These are phyloP conservation scores for Trichogramma evanescens DNA, from an alignment of 2,888 invertebrate species.

Conservation along the genomic window DNA sequence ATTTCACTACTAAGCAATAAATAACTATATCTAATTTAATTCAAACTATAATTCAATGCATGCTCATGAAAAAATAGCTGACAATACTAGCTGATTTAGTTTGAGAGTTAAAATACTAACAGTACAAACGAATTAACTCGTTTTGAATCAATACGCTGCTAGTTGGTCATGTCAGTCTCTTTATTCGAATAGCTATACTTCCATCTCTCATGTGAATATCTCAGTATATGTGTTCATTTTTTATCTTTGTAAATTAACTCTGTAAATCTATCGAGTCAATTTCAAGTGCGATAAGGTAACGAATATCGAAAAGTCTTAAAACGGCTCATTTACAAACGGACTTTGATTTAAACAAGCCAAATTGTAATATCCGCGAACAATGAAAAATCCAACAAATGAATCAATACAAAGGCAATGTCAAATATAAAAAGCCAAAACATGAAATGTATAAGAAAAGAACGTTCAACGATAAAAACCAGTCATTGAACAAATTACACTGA, in stretches of 20 bases:
- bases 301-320: slow-evolving; percentile 29
- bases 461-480: slow-evolving; percentile 2
- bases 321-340: slow-evolving; percentile 1
- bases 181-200: too few species aligned
- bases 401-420: background rate
- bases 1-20: slow-evolving; percentile 39
- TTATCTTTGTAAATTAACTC: background rate
- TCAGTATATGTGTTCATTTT: too few species aligned
- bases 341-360: background rate
- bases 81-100: slow-evolving; percentile 16
- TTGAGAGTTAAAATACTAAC: background rate
- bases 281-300: slow-evolving; percentile 36
- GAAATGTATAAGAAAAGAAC: slow-evolving; percentile 10
- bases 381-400: background rate
- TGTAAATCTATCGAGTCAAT: slow-evolving; percentile 40
- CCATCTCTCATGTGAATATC: too few species aligned
- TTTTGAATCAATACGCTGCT: background rate
- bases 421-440: slow-evolving; percentile 2
- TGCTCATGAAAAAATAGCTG: slow-evolving; percentile 24
- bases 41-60: too few species aligned
- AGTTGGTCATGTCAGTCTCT: too few species aligned
- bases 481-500: background rate
- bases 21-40: background rate
- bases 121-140: background rate
- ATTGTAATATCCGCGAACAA: background rate